Evolutionary conservation across 2,113 vertebrate species (phyloP).

Genomic region (Myrmecobius fasciatus): DNA sequence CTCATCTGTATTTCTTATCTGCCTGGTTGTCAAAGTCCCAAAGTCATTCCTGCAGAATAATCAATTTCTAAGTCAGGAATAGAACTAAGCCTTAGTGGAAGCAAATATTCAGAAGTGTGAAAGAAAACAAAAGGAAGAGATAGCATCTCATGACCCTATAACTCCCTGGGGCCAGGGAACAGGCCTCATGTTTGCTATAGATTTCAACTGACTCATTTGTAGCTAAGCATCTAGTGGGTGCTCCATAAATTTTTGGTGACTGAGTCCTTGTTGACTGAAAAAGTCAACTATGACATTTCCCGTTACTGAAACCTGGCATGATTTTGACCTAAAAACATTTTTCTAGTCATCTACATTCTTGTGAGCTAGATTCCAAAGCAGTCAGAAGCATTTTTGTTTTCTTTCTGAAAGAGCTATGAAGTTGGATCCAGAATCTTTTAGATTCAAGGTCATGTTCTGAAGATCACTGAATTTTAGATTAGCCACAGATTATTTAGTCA

Average conservation of each 20-base stretch:
- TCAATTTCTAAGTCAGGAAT: background rate
- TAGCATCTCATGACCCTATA: background rate
- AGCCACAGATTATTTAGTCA: conserved; percentile 43
- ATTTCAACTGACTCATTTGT: background rate
- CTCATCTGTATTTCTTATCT: background rate
- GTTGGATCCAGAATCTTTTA: conserved; percentile 35
- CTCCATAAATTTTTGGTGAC: conserved; percentile 41
- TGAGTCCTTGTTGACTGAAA: conserved; percentile 18
- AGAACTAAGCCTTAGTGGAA: background rate
- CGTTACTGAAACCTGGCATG: conserved; percentile 55
- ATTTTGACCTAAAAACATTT: background rate
- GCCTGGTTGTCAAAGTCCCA: background rate
- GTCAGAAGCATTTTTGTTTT: conserved; percentile 40
- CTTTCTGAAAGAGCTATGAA: conserved; percentile 58
- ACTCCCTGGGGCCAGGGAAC: conserved; percentile 34
- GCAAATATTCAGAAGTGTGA: background rate
- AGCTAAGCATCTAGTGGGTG: background rate
- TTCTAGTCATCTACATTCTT: conserved; percentile 35
- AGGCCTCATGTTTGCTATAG: background rate
- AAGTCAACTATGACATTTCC: conserved; percentile 5
- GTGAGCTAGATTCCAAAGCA: conserved; percentile 53
- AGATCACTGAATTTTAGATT: conserved; percentile 57
- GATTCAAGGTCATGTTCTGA: conserved; percentile 64
- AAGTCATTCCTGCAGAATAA: background rate
- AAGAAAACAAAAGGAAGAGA: background rate